phyloP scores from a whole-genome alignment of 2,113 vertebrate species.

The Morphnarchus princeps region DNA sequence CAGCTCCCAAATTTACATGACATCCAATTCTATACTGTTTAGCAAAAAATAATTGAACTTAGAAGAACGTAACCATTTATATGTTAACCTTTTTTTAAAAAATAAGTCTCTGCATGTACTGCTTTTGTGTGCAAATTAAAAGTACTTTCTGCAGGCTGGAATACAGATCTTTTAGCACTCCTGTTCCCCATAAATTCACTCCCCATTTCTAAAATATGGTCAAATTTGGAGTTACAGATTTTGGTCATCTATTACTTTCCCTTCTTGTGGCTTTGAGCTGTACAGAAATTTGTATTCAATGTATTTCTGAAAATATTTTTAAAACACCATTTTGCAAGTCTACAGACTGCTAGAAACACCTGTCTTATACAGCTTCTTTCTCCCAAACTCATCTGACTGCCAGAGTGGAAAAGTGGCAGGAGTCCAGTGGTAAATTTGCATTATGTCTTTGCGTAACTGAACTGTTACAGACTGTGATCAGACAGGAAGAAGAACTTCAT shows the following conservation, averaged over 20 bases:
- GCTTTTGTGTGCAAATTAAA: not conserved
- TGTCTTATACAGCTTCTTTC: not conserved
- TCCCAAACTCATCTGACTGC: not conserved
- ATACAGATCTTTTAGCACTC: not conserved
- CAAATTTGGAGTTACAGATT: not conserved
- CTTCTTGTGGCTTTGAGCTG: not conserved
- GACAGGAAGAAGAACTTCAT: constrained; percentile 9
- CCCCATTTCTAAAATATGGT: not conserved
- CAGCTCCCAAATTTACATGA: not conserved
- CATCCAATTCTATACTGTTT: not conserved
- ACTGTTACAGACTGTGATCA: not conserved
- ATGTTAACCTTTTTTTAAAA: not conserved
- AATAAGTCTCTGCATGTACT: not conserved
- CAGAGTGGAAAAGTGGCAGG: constrained; percentile 45
- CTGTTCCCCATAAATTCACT: not conserved
- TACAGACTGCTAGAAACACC: constrained; percentile 20
- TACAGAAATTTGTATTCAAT: not conserved
- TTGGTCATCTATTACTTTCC: not conserved
- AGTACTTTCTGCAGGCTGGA: not conserved
- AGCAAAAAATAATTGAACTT: not conserved
- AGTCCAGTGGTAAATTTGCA: constrained; percentile 1
- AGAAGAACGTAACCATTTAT: not conserved
- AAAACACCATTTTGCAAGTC: not conserved
- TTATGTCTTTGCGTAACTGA: not conserved
- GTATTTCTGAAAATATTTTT: not conserved